Percentiles rank a stretch among this genome's conserved stretches.
Conservation (phyloP, 2,113 vertebrate species). For the Osmerus eperlanus region DNA sequence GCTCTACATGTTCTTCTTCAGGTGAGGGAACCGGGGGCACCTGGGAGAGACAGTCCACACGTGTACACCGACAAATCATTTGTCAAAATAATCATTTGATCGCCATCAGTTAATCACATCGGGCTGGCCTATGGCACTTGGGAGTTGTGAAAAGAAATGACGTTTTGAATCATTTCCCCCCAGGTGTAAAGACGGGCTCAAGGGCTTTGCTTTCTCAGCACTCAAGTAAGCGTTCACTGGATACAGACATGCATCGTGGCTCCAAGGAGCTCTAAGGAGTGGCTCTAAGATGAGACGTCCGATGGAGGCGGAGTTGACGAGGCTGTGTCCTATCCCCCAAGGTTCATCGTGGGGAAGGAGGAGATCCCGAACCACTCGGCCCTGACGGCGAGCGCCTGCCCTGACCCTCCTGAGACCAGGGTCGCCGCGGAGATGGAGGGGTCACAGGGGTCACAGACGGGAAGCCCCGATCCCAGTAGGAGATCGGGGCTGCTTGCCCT, state of each 20-base stretch:
- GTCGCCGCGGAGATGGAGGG: constrained; percentile 51
- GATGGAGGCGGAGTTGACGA: neutral
- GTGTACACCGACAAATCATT: neutral
- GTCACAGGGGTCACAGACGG: constrained; percentile 32
- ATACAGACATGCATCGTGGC: too few relatives aligned
- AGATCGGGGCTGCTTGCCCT: constrained; percentile 62
- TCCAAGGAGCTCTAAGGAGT: neutral
- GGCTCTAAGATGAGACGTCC: neutral
- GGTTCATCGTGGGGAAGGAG: constrained; percentile 95
- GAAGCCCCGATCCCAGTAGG: constrained; percentile 61
- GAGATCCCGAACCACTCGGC: constrained; percentile 88
- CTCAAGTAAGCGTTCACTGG: constrained; percentile 83
- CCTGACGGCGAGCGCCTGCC: constrained; percentile 67
- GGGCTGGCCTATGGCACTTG: neutral
- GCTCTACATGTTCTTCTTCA: constrained; percentile 77
- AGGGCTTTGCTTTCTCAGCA: constrained; percentile 94
- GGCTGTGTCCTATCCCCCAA: constrained; percentile 47
- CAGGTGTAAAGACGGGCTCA: constrained; percentile 94
- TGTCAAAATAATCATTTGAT: neutral
- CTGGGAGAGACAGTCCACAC: neutral
- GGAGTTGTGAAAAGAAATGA: neutral
- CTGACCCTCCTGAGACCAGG: constrained; percentile 63
- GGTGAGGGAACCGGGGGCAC: constrained; percentile 51
- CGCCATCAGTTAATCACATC: neutral
- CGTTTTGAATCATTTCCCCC: constrained; percentile 45